Percentiles rank a stretch among this genome's conserved stretches.
Evolutionary conservation across 1,140 invertebrate genomes (phyloP).

Genomic region (Habropoda laboriosa): DNA sequence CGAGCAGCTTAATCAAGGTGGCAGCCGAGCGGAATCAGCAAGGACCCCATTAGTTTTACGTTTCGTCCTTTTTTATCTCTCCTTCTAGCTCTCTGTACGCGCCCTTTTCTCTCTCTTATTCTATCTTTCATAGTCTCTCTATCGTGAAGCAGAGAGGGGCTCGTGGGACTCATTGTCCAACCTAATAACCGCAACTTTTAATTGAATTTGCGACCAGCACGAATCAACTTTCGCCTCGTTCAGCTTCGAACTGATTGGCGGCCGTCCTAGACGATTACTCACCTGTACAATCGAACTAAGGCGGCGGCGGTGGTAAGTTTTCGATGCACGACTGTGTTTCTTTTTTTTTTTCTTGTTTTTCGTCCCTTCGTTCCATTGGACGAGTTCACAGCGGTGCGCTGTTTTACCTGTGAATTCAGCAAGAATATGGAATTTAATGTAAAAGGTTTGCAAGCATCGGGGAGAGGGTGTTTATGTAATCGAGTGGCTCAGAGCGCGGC

Average conservation of each 20-base stretch:
- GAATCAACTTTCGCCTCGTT: slow-evolving; percentile 77
- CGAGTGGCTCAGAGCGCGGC: slow-evolving; percentile 30
- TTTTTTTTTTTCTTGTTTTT: not conserved
- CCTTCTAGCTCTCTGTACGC: slow-evolving; percentile 9
- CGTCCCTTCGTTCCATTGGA: not conserved
- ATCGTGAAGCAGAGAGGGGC: slow-evolving; percentile 30
- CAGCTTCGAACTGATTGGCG: slow-evolving; percentile 69
- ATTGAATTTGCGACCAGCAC: slow-evolving; percentile 79
- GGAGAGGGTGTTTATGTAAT: slow-evolving; percentile 14
- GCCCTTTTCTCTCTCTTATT: slow-evolving; percentile 16
- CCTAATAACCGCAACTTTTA: slow-evolving; percentile 82
- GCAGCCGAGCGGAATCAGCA: slow-evolving; percentile 81
- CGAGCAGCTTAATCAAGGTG: slow-evolving; percentile 80
- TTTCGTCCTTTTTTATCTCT: slow-evolving; percentile 63
- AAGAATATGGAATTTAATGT: not conserved
- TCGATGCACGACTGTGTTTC: not conserved
- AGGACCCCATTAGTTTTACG: slow-evolving; percentile 79
- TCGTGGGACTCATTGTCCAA: slow-evolving; percentile 80
- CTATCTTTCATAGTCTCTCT: not conserved
- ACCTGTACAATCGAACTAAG: slow-evolving; percentile 56
- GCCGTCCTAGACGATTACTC: slow-evolving; percentile 72
- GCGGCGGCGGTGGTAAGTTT: no score
- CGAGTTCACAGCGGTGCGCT: not conserved
- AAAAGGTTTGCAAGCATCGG: not conserved
- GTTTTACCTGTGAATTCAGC: not conserved